Evolutionary conservation across 2,797 vertebrate species (phyloP).

Genomic region (Chloroceryle amazona): DNA sequence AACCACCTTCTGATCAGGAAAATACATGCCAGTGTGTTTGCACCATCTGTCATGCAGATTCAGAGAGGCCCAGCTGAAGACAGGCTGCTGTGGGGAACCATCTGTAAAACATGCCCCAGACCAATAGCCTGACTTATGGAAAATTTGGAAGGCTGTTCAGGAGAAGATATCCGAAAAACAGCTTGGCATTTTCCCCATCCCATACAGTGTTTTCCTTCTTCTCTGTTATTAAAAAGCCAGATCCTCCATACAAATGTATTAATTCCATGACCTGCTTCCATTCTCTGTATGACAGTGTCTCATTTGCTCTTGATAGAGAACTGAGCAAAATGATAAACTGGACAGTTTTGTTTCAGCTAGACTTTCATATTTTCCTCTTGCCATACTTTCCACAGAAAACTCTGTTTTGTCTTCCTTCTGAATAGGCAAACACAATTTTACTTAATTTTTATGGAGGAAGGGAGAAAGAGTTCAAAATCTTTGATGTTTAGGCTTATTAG

Average conservation of each 20-base stretch:
- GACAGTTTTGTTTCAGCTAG: neutral
- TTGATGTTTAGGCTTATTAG: neutral
- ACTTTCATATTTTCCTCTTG: neutral
- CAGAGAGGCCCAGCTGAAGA: constrained; percentile 55
- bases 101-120: constrained; percentile 41
- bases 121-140: constrained; percentile 37
- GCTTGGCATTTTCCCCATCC: neutral
- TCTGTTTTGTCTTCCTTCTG: neutral
- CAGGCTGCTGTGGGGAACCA: constrained; percentile 41
- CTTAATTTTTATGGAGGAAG: neutral
- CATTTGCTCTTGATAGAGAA: neutral
- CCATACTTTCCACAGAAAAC: neutral
- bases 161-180: neutral
- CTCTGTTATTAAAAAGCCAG: neutral
- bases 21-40: constrained; percentile 35
- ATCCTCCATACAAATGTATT: neutral
- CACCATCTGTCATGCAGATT: constrained; percentile 62
- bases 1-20: constrained; percentile 14
- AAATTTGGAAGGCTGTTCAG: constrained; percentile 1
- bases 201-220: neutral
- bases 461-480: neutral
- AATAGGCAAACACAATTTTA: neutral
- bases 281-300: neutral
- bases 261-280: neutral
- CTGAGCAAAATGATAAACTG: neutral